phyloP scores from a whole-genome alignment of 2,797 vertebrate species.

The Melanotaenia parkinsoni region DNA sequence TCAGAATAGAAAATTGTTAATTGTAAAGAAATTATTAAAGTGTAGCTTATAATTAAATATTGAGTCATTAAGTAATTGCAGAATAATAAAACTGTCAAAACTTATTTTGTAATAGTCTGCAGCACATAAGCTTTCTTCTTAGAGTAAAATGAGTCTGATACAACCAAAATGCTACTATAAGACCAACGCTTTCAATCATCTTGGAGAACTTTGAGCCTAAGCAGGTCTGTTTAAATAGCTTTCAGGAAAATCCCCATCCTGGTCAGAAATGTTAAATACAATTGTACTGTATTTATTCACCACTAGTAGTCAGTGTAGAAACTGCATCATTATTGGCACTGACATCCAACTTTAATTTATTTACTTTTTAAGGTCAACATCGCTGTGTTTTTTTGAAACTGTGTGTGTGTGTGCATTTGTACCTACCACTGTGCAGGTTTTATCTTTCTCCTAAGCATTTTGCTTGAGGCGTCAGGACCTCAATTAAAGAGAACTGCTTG shows the following conservation, averaged over 20 bases:
- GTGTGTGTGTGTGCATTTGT: slow-evolving; percentile 27
- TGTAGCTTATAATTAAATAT: not conserved
- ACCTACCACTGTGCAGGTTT: slow-evolving; percentile 68
- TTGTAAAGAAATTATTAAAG: not conserved
- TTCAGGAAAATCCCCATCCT: not conserved
- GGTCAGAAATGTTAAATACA: slow-evolving; percentile 11
- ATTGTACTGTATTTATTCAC: slow-evolving; percentile 11
- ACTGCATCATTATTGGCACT: slow-evolving; percentile 14
- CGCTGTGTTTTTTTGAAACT: slow-evolving; percentile 33
- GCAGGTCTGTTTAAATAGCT: not conserved
- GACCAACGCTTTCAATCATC: not conserved
- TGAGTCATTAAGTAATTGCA: not conserved
- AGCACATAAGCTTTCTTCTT: not conserved
- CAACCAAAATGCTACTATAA: not conserved
- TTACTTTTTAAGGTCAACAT: slow-evolving; percentile 57
- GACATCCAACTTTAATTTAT: slow-evolving; percentile 49
- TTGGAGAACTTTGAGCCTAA: not conserved
- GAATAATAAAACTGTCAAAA: not conserved
- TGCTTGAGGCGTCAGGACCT: slow-evolving; percentile 74
- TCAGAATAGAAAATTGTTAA: not conserved
- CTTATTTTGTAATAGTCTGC: not conserved
- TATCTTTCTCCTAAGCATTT: slow-evolving; percentile 71
- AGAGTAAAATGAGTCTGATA: not conserved
- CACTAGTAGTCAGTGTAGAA: slow-evolving; percentile 15
- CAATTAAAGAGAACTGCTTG: slow-evolving; percentile 76